These are phyloP conservation scores for Semotilus atromaculatus DNA, from an alignment of 2,797 vertebrate species.

Conservation along the genomic window DNA sequence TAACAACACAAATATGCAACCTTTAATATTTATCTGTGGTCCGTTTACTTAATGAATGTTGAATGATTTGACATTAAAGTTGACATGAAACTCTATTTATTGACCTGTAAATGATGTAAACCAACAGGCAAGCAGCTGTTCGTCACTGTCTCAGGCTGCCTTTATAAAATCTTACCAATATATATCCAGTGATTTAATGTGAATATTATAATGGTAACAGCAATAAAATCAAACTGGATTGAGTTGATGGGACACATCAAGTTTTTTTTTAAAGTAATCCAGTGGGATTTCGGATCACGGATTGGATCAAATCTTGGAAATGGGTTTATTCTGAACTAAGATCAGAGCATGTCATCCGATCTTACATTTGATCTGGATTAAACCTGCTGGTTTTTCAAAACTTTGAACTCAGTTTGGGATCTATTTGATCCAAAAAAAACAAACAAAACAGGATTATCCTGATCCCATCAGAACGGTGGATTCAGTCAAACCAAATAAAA, in stretches of 20 bases:
- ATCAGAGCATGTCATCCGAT: no score
- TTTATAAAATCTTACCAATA: not conserved
- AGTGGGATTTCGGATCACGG: no score
- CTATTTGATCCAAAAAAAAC: no score
- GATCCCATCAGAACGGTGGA: no score
- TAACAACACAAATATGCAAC: conserved; percentile 54
- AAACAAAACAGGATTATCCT: no score
- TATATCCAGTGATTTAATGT: no score
- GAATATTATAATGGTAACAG: not conserved
- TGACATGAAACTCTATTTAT: not conserved
- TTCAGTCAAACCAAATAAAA: no score
- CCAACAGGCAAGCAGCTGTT: not conserved
- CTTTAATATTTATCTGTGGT: conserved; percentile 18
- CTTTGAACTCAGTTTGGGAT: no score
- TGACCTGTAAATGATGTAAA: conserved; percentile 2
- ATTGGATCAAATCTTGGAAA: no score
- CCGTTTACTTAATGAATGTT: conserved; percentile 12
- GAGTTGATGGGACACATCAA: not conserved
- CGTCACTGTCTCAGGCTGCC: not conserved
- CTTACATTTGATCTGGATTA: no score
- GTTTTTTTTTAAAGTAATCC: not conserved
- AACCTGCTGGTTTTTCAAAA: no score
- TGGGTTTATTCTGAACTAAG: no score
- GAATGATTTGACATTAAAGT: not conserved
- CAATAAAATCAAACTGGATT: not conserved